These are phyloP conservation scores for Euspilapteryx auroguttella DNA, from an alignment of 2,888 invertebrate genomes.

Conservation along the genomic window DNA sequence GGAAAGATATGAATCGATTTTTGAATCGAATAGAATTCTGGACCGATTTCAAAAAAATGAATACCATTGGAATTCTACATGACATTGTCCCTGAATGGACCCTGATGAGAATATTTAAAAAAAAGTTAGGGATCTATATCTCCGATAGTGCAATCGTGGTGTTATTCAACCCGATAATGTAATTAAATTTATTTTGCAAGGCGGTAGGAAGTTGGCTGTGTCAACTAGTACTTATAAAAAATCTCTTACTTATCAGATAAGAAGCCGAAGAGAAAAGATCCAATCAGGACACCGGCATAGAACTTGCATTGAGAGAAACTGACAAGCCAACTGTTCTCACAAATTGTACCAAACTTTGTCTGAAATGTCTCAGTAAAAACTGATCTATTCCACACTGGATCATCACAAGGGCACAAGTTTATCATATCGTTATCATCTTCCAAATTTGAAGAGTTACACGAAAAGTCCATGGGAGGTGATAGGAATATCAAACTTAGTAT, in stretches of 20 bases:
- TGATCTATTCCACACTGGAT: slow-evolving; percentile 22
- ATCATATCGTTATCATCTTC: slow-evolving; percentile 6
- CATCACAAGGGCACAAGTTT: slow-evolving; percentile 24
- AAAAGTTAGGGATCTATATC: too few relatives aligned
- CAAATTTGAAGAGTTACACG: slow-evolving; percentile 12
- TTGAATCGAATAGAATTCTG: too few relatives aligned
- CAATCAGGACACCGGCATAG: slow-evolving; percentile 27
- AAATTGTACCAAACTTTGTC: slow-evolving; percentile 24
- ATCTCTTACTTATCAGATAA: slow-evolving; percentile 34
- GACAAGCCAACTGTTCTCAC: slow-evolving; percentile 23
- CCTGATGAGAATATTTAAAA: too few relatives aligned
- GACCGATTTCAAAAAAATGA: too few relatives aligned
- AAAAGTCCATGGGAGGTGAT: slow-evolving; percentile 27
- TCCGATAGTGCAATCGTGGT: too few relatives aligned
- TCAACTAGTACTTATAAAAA: neutral
- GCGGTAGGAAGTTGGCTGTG: too few relatives aligned
- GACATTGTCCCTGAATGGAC: too few relatives aligned
- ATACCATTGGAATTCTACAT: too few relatives aligned
- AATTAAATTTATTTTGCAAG: too few relatives aligned
- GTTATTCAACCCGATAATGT: too few relatives aligned
- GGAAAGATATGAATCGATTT: too few relatives aligned
- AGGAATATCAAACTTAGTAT: slow-evolving; percentile 28
- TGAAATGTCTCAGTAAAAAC: slow-evolving; percentile 30
- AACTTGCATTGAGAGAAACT: slow-evolving; percentile 29
- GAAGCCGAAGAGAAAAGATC: slow-evolving; percentile 27